These are phyloP conservation scores for Aleadryas rufinucha DNA, from an alignment of 2,113 vertebrate species.

Conservation along the genomic window DNA sequence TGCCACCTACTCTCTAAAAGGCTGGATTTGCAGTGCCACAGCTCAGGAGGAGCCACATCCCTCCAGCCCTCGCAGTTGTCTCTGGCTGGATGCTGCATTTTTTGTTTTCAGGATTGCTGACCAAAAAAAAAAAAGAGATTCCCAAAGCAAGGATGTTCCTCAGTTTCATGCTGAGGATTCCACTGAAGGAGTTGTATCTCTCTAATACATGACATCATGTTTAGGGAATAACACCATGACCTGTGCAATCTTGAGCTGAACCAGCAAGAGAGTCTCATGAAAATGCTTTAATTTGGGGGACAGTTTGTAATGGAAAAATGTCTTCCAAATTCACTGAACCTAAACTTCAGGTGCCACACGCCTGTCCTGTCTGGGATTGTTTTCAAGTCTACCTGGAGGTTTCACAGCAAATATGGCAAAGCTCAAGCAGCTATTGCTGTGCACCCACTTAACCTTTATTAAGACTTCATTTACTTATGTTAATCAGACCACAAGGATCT, in stretches of 20 bases:
- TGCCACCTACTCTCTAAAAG: neutral
- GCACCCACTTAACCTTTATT: neutral
- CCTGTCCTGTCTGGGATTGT: neutral
- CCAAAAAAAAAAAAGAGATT: neutral
- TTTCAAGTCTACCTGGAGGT: neutral
- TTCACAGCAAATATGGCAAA: neutral
- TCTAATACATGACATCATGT: neutral
- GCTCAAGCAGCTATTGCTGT: neutral
- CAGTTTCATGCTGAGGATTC: neutral
- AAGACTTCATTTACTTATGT: neutral
- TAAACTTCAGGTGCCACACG: neutral
- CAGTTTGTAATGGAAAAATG: neutral
- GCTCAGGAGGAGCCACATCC: neutral
- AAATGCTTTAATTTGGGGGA: neutral
- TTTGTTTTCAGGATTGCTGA: neutral
- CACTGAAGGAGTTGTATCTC: rapidly evolving
- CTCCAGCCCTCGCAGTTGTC: neutral
- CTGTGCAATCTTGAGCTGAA: neutral
- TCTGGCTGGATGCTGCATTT: neutral
- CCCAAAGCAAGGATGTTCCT: neutral
- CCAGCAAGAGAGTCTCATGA: neutral
- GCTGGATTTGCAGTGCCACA: neutral
- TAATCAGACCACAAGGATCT: neutral
- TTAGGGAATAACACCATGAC: neutral
- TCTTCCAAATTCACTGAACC: neutral